phyloP scores from a whole-genome alignment of 2,797 vertebrate species.

The Myiotriccus ornatus region DNA sequence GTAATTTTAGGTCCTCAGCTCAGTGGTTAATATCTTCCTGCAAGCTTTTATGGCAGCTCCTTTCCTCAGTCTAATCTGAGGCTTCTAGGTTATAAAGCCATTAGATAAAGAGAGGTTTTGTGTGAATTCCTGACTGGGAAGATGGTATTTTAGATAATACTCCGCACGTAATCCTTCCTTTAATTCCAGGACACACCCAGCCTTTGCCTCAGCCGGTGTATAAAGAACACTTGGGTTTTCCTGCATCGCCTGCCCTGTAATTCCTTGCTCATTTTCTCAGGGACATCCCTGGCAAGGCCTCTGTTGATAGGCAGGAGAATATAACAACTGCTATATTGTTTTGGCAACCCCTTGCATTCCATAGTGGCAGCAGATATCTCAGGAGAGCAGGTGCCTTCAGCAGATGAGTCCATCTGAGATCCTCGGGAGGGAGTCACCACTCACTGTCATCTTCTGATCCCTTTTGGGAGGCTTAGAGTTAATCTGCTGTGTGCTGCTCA shows the following conservation, averaged over 20 bases:
- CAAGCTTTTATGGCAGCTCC: neutral
- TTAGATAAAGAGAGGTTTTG: neutral
- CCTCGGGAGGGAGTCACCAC: neutral
- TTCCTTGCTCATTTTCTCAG: neutral
- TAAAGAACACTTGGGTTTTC: neutral
- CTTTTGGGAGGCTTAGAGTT: neutral
- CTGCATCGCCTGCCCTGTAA: neutral
- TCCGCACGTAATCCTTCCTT: neutral
- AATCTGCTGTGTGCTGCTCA: neutral
- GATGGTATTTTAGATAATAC: neutral
- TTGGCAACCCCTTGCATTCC: neutral
- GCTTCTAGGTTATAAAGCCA: neutral
- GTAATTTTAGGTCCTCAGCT: neutral
- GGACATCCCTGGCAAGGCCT: neutral
- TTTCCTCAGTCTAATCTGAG: neutral
- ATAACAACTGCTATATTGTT: neutral
- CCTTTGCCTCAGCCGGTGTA: neutral
- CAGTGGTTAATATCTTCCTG: neutral
- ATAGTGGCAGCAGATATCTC: neutral
- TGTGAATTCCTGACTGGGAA: neutral
- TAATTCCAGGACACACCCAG: neutral
- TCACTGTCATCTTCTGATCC: neutral
- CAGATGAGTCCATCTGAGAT: neutral
- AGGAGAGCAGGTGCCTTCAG: neutral
- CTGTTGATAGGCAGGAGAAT: neutral